phyloP scores from a whole-genome alignment of 2,113 vertebrate genomes.

The Ailuropoda melanoleuca region DNA sequence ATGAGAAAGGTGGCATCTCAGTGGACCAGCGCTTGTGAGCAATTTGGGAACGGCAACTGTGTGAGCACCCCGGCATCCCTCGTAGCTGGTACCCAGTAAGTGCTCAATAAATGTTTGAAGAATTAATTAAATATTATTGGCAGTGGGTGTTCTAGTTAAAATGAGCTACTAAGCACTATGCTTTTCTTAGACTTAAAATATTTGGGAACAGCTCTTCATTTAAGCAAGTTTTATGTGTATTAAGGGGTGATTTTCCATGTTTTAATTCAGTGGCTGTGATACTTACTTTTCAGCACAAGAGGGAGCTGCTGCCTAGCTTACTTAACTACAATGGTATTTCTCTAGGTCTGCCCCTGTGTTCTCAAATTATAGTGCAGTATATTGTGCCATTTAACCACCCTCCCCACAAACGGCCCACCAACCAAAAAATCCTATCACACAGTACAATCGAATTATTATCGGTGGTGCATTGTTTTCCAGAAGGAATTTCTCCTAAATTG shows the following conservation, averaged over 20 bases:
- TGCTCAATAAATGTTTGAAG: neutral
- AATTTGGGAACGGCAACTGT: neutral
- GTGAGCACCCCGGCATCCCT: neutral
- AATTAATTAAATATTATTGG: neutral
- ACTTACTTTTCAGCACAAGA: constrained; percentile 65
- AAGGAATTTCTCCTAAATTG: neutral
- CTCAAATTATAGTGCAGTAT: neutral
- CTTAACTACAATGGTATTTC: constrained; percentile 39
- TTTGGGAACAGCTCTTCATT: neutral
- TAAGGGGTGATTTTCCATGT: neutral
- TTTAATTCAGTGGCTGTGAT: constrained; percentile 51
- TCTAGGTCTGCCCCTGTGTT: neutral
- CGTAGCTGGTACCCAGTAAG: neutral
- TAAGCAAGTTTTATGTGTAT: neutral
- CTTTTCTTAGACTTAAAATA: neutral
- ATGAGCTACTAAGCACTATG: neutral
- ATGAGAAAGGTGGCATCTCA: neutral
- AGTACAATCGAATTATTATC: neutral
- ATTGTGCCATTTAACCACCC: neutral
- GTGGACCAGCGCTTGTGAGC: neutral
- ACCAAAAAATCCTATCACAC: neutral
- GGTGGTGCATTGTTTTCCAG: neutral
- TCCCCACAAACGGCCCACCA: neutral
- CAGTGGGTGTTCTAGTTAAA: neutral
- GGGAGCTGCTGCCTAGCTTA: constrained; percentile 76